phyloP scores from a whole-genome alignment of 2,113 vertebrate genomes.

The Thalassarche chlororhynchos region DNA sequence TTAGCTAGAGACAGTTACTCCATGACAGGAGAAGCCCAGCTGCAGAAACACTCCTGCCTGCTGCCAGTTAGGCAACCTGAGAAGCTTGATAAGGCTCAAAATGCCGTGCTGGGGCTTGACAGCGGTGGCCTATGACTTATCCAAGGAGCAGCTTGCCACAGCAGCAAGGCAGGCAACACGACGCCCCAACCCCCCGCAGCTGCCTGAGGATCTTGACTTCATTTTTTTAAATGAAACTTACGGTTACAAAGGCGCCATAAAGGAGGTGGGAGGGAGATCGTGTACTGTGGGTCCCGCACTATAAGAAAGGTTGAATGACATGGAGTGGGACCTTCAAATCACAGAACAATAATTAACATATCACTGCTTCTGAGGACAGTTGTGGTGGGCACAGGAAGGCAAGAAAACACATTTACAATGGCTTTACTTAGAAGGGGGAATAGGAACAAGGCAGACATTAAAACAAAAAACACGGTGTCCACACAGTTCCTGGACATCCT shows the following conservation, averaged over 20 bases:
- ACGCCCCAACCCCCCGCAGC: background rate
- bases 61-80: background rate
- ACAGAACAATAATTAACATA: background rate
- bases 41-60: background rate
- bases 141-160: background rate
- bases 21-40: background rate
- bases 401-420: background rate
- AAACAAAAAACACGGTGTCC: background rate
- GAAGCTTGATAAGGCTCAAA: slow-evolving; percentile 18
- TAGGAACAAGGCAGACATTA: background rate
- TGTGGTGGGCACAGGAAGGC: background rate
- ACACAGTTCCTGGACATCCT: background rate
- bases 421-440: background rate
- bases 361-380: background rate
- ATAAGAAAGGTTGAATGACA: accelerated
- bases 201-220: background rate
- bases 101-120: accelerated
- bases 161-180: background rate
- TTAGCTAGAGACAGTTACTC: background rate
- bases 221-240: background rate
- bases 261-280: background rate
- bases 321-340: background rate
- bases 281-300: accelerated
- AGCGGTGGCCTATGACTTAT: background rate
- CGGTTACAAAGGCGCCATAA: accelerated